phyloP scores from a whole-genome alignment of 1,140 invertebrate genomes.

The Akabosia matsudoensis region DNA sequence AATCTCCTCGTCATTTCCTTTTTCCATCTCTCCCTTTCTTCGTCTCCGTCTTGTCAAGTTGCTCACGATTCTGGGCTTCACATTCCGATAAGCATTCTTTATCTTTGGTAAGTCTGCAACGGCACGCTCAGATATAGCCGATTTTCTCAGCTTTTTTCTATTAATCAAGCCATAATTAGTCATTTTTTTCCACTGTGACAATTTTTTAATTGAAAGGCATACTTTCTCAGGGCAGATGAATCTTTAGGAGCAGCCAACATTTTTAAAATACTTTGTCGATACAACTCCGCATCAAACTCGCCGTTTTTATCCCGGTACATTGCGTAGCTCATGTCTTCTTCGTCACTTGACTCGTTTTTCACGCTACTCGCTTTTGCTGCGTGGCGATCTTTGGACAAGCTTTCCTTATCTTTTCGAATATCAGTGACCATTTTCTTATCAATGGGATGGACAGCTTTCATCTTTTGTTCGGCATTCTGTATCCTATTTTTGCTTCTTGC shows the following conservation, averaged over 20 bases:
- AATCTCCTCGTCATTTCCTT: neutral
- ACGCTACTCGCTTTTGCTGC: neutral
- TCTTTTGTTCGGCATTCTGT: neutral
- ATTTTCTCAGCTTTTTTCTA: too few relatives aligned
- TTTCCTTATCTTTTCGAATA: neutral
- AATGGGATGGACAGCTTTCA: neutral
- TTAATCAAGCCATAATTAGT: too few relatives aligned
- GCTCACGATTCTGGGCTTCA: neutral
- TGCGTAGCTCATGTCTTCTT: neutral
- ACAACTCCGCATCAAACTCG: neutral
- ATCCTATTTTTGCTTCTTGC: neutral
- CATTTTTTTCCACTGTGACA: too few relatives aligned
- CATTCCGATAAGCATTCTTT: neutral
- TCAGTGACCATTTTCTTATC: neutral
- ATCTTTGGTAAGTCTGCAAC: neutral
- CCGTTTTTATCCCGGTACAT: constrained; percentile 1
- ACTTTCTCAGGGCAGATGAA: too few relatives aligned
- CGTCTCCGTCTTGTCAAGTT: neutral
- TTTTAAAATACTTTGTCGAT: neutral
- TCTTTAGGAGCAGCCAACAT: too few relatives aligned
- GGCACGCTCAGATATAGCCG: too few relatives aligned
- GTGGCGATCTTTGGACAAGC: neutral
- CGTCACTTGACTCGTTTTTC: neutral
- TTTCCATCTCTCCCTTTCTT: neutral
- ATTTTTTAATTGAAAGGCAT: too few relatives aligned